Conservation (phyloP, 2,113 vertebrate species). For the Gobio gobio region DNA sequence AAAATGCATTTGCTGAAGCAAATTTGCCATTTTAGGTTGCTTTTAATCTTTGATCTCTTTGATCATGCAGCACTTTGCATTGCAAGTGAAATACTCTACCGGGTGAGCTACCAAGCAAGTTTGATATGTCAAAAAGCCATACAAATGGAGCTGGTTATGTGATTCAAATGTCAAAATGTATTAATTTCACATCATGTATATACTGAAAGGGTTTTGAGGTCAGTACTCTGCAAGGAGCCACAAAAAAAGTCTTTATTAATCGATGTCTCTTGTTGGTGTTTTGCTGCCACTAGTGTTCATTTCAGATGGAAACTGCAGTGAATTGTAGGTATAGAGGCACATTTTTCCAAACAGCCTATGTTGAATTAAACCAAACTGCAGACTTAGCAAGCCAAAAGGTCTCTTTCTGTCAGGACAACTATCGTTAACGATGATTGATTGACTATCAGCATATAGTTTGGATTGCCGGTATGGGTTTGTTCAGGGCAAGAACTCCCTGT, state of each 20-base stretch:
- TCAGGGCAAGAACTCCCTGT: too few species aligned
- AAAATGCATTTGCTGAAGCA: background rate
- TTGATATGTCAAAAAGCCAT: background rate
- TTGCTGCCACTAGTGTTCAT: background rate
- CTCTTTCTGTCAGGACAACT: too few species aligned
- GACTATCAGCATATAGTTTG: too few species aligned
- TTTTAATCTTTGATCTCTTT: background rate
- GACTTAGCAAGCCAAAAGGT: too few species aligned
- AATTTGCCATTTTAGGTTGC: background rate
- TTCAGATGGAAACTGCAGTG: background rate
- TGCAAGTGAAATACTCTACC: background rate
- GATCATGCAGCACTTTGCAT: background rate
- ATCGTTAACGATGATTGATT: too few species aligned
- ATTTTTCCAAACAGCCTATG: background rate
- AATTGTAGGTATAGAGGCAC: background rate
- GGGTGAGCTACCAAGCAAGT: background rate
- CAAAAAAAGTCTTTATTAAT: background rate
- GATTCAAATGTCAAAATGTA: background rate
- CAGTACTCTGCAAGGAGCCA: background rate
- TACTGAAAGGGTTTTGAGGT: background rate
- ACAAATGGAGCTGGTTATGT: background rate
- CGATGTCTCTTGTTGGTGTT: background rate
- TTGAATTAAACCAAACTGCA: background rate
- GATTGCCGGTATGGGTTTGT: too few species aligned
- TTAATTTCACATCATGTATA: background rate